These are phyloP conservation scores for Stratiomys singularior DNA, from an alignment of 2,888 invertebrate genomes.

Conservation along the genomic window DNA sequence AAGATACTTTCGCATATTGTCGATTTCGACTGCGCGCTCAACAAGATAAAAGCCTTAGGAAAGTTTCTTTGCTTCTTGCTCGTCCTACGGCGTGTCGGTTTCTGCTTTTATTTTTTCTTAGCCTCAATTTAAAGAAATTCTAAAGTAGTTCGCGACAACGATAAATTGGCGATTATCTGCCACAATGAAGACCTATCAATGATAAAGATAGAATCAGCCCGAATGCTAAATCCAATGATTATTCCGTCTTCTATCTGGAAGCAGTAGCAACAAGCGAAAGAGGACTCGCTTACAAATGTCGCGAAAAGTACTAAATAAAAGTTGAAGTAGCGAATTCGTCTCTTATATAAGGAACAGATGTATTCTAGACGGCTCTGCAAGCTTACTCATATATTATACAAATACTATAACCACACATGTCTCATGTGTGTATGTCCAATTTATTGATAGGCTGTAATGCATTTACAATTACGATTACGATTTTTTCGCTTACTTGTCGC, in stretches of 20 bases:
- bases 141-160: slow-evolving; percentile 2
- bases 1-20: too few species aligned
- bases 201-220: background rate
- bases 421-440: background rate
- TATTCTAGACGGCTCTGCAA: background rate
- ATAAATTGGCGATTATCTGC: background rate
- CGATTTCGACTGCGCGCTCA: too few species aligned
- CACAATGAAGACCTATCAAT: slow-evolving; percentile 11
- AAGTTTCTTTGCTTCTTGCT: too few species aligned
- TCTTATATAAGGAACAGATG: background rate
- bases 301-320: background rate
- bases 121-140: background rate
- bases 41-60: too few species aligned
- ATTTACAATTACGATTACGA: background rate
- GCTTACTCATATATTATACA: background rate
- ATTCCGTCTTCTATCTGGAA: background rate
- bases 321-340: background rate
- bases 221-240: background rate
- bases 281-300: too few species aligned
- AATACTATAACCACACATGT: too few species aligned
- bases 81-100: too few species aligned
- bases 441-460: background rate
- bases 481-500: background rate
- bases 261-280: too few species aligned
- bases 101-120: background rate